Evolutionary conservation across 2,797 vertebrate species (phyloP).

Genomic region (Acanthornis magna): DNA sequence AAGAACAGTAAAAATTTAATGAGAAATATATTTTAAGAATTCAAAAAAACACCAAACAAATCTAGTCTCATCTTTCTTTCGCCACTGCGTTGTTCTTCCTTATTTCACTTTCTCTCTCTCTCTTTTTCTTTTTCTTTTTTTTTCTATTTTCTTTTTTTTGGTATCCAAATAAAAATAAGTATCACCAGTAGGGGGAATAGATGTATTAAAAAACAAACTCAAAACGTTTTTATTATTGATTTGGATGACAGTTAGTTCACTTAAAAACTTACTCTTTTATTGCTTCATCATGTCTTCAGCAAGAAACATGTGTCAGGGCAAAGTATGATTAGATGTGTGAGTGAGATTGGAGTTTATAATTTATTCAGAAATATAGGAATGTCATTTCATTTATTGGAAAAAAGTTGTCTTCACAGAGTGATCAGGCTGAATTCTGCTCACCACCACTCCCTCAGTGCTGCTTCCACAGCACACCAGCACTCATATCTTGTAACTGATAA

Average conservation of each 20-base stretch:
- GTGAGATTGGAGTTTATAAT: not conserved
- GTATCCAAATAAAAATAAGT: slow-evolving; percentile 75
- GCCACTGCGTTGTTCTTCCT: not conserved
- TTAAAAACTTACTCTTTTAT: slow-evolving; percentile 65
- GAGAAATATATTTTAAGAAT: not conserved
- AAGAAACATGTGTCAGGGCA: slow-evolving; percentile 17
- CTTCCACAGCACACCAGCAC: not conserved
- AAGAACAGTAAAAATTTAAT: not conserved
- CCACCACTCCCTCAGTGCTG: fast-evolving
- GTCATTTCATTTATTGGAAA: not conserved
- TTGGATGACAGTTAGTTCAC: slow-evolving; percentile 34
- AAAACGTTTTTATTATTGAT: slow-evolving; percentile 66
- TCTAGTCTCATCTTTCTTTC: not conserved
- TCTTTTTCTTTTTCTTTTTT: not conserved
- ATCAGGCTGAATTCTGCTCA: not conserved
- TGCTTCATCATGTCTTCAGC: slow-evolving; percentile 8
- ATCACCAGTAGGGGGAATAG: slow-evolving; percentile 81
- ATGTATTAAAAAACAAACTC: slow-evolving; percentile 77
- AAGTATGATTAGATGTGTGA: not conserved
- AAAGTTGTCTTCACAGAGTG: not conserved
- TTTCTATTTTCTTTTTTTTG: not conserved
- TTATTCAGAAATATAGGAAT: not conserved
- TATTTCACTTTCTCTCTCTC: not conserved
- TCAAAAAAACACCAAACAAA: not conserved
- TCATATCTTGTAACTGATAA: not conserved